Conservation (phyloP, 2,888 invertebrate species). For the Parelbella ahira region DNA sequence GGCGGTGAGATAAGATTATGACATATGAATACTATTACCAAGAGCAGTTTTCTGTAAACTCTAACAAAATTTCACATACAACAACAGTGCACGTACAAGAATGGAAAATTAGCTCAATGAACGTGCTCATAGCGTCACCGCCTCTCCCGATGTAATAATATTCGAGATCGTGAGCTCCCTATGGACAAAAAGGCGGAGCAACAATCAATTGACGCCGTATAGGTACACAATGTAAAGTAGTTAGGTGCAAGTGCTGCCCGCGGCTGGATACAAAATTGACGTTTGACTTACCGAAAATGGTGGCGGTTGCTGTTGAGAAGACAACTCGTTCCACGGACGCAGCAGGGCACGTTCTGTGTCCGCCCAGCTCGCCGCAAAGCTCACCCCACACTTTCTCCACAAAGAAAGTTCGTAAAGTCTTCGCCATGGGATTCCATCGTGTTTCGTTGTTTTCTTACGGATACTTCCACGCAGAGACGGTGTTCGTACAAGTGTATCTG, state of each 20-base stretch:
- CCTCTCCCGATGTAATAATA: conserved; percentile 40
- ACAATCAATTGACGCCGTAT: conserved; percentile 59
- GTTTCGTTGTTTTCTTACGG: conserved; percentile 59
- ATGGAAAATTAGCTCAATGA: conserved; percentile 37
- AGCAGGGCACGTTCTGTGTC: conserved; percentile 64
- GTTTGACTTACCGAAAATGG: conserved; percentile 61
- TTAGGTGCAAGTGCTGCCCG: conserved; percentile 48
- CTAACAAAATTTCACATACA: conserved; percentile 2
- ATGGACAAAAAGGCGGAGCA: conserved; percentile 40
- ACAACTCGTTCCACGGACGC: conserved; percentile 64
- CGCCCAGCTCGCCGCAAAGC: conserved; percentile 63
- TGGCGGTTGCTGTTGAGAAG: conserved; percentile 53
- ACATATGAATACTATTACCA: not conserved
- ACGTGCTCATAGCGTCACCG: conserved; percentile 40
- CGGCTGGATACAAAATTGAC: conserved; percentile 43
- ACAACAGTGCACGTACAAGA: conserved; percentile 22
- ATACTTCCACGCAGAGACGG: conserved; percentile 68
- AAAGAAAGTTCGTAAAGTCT: conserved; percentile 79
- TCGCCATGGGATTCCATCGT: conserved; percentile 75
- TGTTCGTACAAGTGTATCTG: conserved; percentile 59
- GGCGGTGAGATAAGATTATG: conserved; percentile 39
- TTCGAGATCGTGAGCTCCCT: conserved; percentile 42
- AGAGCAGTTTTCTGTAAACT: not conserved
- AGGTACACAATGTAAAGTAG: conserved; percentile 51
- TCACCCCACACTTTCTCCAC: conserved; percentile 75